Evolutionary conservation across 1,140 invertebrate genomes (phyloP), one percentile per base, ranked within the genome.

Genomic region (Bombyx mori): DNA sequence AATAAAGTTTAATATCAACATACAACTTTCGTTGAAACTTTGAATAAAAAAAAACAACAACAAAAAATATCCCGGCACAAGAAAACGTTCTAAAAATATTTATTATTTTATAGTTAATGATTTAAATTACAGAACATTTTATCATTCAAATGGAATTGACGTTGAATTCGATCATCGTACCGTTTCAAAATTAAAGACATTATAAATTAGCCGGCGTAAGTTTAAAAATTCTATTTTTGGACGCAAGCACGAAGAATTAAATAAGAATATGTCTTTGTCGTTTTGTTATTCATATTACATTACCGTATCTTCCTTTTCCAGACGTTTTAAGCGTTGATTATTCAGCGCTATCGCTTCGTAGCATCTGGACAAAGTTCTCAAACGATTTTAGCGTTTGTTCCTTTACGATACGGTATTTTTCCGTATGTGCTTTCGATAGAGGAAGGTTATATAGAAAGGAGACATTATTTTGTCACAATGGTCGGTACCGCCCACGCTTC

Each of bases 201-300:
- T 5, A 35, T 35, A 35, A 35, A 35, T 35, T 35, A 35, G 26
- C 2, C 26, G 0, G 26, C 26, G 2, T 35, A 35, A 35, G 26
- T 35, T 35, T 35, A 35, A 35, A 35, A 35, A 35, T 3, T 35
- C 59, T 67, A 80, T 77, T 77, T 75, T 82, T 68, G 70, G 64
- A 71, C 58, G 66, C 64, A 57, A 73, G 78, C 74, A 78, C 75
- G 79, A 80, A 84, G 79, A 85, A 83, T 83, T 82, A 84, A 82
- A 82, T 84, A 71, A 71, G 69, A 75, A 83, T 81, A 83, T 77
- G 77, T 82, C 79, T 83, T 75, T 78, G 77, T 82, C 81, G 79
- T 83, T 84, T 87, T 83, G 79, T 85, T 84, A 87, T 87, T 85
- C 82, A 84, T 84, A 85, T 82, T 79, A 82, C 81, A 84, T 87